phyloP scores from a whole-genome alignment of 2,888 invertebrate genomes.

The Caenorhabditis wallacei region DNA sequence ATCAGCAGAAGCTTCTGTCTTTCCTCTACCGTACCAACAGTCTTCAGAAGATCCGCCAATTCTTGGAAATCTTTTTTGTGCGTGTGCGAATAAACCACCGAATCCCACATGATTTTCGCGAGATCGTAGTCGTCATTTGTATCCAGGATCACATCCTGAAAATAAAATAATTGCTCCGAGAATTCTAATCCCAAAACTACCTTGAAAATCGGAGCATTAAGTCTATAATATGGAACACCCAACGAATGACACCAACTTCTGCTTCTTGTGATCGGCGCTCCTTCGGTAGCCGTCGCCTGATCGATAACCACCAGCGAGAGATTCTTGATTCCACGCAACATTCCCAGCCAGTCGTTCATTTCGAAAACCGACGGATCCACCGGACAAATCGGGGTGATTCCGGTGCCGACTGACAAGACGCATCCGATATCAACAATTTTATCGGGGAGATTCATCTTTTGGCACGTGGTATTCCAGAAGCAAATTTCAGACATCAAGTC shows the following conservation, averaged over 20 bases:
- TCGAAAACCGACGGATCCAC: conserved; percentile 90
- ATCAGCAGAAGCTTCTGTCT: conserved; percentile 37
- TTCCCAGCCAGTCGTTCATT: conserved; percentile 83
- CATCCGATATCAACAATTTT: conserved; percentile 88
- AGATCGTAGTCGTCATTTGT: conserved; percentile 78
- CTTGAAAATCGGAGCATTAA: conserved; percentile 91
- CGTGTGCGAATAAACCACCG: conserved; percentile 78
- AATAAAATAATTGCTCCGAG: too few relatives aligned
- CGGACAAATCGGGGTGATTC: conserved; percentile 84
- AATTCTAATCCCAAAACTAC: too few relatives aligned
- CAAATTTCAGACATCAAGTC: conserved; percentile 95
- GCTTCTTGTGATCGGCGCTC: conserved; percentile 94
- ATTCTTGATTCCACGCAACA: conserved; percentile 88
- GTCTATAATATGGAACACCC: conserved; percentile 90
- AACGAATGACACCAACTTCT: conserved; percentile 93
- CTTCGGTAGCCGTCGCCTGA: conserved; percentile 95
- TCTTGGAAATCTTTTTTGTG: conserved; percentile 74
- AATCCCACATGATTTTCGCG: conserved; percentile 82
- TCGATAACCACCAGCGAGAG: conserved; percentile 93
- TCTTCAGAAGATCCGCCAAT: conserved; percentile 68
- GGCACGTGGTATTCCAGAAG: conserved; percentile 91
- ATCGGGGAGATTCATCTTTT: conserved; percentile 83
- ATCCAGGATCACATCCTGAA: conserved; percentile 80
- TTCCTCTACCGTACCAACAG: conserved; percentile 69
- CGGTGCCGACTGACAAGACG: conserved; percentile 90